Evolutionary conservation across 2,113 vertebrate species (phyloP).

Genomic region (Nycticorax nycticorax): DNA sequence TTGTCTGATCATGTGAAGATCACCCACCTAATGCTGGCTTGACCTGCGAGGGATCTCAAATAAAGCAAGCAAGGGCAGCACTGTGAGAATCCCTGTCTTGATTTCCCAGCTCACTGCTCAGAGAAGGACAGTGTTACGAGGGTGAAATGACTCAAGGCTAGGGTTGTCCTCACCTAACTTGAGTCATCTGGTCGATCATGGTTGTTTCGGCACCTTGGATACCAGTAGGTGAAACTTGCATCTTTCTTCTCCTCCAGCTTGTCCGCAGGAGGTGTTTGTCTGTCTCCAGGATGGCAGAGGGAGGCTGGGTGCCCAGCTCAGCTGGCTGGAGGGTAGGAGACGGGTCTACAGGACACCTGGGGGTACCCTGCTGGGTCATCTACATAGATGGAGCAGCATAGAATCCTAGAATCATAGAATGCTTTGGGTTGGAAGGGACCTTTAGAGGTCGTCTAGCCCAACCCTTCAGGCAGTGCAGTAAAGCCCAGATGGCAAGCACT

Average conservation of each 20-base stretch:
- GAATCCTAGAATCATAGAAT: too few relatives aligned
- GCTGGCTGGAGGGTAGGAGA: background rate
- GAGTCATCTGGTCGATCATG: fast-evolving
- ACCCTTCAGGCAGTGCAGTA: background rate
- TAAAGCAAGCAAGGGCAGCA: background rate
- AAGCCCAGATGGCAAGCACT: fast-evolving
- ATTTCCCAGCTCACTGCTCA: slow-evolving; percentile 9
- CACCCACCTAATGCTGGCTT: background rate
- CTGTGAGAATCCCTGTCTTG: background rate
- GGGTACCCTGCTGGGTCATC: background rate
- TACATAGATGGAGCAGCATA: background rate
- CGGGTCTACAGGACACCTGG: background rate
- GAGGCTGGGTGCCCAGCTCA: background rate
- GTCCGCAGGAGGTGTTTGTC: background rate
- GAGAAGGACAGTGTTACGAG: fast-evolving
- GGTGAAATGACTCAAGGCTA: background rate
- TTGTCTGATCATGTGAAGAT: slow-evolving; percentile 11
- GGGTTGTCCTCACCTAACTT: background rate
- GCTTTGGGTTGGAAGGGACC: too few relatives aligned
- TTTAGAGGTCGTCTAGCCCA: too few relatives aligned
- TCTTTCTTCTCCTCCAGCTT: background rate
- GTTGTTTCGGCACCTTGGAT: background rate
- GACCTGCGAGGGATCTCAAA: background rate
- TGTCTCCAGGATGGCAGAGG: background rate
- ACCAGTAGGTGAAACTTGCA: background rate